phyloP scores from a whole-genome alignment of 2,888 invertebrate genomes.

The Andrena bicolor region DNA sequence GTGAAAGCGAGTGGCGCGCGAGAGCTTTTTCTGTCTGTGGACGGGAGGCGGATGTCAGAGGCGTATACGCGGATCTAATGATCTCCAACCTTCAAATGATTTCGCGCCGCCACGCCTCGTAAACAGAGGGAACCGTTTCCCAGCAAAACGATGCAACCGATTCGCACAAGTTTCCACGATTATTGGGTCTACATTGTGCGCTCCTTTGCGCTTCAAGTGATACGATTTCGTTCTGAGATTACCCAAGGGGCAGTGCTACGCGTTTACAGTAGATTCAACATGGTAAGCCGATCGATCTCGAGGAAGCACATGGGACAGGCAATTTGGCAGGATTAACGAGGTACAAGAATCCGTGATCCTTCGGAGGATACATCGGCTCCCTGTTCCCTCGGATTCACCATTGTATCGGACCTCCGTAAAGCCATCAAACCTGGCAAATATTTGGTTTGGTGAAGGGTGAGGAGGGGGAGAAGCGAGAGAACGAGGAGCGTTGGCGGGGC shows the following conservation, averaged over 20 bases:
- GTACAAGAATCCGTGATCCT: constrained; percentile 36
- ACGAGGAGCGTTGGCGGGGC: constrained; percentile 64
- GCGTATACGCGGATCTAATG: constrained; percentile 40
- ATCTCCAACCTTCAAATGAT: constrained; percentile 49
- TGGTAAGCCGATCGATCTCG: neutral
- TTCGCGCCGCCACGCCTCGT: constrained; percentile 27
- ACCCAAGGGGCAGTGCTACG: too few relatives aligned
- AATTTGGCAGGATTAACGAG: constrained; percentile 57
- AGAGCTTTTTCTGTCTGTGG: constrained; percentile 62
- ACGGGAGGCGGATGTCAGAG: constrained; percentile 18
- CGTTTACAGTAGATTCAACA: neutral
- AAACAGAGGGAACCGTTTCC: neutral
- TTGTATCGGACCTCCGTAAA: constrained; percentile 64
- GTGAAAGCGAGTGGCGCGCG: constrained; percentile 74
- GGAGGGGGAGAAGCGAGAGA: constrained; percentile 26
- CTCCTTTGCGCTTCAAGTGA: neutral
- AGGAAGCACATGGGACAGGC: constrained; percentile 19
- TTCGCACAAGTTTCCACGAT: neutral
- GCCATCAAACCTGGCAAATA: constrained; percentile 77
- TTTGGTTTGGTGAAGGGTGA: constrained; percentile 68
- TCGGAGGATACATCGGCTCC: constrained; percentile 57
- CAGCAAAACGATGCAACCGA: neutral
- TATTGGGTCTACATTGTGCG: neutral
- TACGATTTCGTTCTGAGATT: neutral
- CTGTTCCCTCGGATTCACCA: constrained; percentile 62